Conservation (phyloP, 2,797 vertebrate genomes). For the Halcyon chelicuti region DNA sequence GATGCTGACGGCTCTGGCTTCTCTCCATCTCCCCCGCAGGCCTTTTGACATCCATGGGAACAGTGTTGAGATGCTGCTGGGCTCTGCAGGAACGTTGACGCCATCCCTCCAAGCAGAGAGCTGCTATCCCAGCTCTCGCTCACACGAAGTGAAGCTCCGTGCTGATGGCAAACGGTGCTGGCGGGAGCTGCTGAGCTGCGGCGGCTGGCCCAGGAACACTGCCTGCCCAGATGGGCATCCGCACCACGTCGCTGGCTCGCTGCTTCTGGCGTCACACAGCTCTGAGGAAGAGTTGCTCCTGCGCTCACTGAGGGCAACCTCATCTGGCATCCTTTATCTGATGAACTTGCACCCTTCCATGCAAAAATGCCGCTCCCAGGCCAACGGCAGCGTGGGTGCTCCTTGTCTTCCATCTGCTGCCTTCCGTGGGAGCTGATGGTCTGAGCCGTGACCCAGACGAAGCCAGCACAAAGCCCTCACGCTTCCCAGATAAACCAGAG, state of each 20-base stretch:
- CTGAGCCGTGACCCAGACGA: background rate
- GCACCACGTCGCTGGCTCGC: too few relatives aligned
- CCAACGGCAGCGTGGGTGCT: rapidly evolving
- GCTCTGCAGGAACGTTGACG: background rate
- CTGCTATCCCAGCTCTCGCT: background rate
- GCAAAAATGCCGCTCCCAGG: background rate
- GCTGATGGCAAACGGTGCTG: background rate
- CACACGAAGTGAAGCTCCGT: background rate
- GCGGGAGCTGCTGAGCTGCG: background rate
- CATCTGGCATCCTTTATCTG: background rate
- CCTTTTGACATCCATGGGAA: background rate
- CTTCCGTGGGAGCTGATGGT: background rate
- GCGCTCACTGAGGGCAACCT: background rate
- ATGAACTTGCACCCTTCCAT: rapidly evolving
- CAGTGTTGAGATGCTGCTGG: rapidly evolving
- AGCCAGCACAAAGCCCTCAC: background rate
- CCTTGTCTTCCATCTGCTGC: background rate
- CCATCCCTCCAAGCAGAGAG: background rate
- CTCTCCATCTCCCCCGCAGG: background rate
- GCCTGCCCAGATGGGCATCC: background rate
- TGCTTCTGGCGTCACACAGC: background rate
- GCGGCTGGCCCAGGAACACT: background rate
- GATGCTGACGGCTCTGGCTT: background rate
- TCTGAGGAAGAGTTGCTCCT: background rate
- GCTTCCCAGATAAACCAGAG: background rate